phyloP scores from a whole-genome alignment of 2,113 vertebrate species.

The Actenoides lindsayi region DNA sequence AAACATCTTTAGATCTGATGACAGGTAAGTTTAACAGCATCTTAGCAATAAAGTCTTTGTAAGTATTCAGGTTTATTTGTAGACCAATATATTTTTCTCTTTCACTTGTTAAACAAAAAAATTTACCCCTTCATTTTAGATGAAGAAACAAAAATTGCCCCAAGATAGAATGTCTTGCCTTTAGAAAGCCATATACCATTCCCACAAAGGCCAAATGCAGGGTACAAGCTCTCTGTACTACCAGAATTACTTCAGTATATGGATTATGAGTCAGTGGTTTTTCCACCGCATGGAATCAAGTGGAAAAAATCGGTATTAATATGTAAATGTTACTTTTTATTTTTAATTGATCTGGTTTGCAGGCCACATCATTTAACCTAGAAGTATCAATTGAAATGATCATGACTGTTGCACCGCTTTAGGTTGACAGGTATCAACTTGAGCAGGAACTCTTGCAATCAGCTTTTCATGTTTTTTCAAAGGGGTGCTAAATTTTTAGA shows the following conservation, averaged over 20 bases:
- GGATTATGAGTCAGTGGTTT: not conserved
- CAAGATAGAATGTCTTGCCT: not conserved
- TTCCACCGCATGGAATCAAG: not conserved
- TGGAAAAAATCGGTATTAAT: not conserved
- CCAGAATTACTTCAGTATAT: not conserved
- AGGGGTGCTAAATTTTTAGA: not conserved
- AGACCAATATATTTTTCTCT: not conserved
- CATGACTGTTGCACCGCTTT: not conserved
- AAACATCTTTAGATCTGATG: not conserved
- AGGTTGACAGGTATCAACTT: not conserved
- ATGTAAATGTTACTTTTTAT: not conserved
- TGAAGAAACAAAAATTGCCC: not conserved
- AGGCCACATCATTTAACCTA: not conserved
- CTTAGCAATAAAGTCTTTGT: not conserved
- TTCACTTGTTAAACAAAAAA: not conserved
- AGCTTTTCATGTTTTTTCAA: not conserved
- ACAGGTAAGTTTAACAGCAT: not conserved
- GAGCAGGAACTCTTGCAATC: not conserved
- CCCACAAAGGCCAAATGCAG: not conserved
- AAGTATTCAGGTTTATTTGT: not conserved
- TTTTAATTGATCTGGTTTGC: not conserved
- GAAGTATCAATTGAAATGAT: not conserved
- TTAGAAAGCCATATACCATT: not conserved
- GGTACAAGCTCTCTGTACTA: not conserved
- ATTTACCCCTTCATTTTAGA: not conserved